Evolutionary conservation across 2,113 vertebrate genomes (phyloP).

Genomic region (Micromys minutus): DNA sequence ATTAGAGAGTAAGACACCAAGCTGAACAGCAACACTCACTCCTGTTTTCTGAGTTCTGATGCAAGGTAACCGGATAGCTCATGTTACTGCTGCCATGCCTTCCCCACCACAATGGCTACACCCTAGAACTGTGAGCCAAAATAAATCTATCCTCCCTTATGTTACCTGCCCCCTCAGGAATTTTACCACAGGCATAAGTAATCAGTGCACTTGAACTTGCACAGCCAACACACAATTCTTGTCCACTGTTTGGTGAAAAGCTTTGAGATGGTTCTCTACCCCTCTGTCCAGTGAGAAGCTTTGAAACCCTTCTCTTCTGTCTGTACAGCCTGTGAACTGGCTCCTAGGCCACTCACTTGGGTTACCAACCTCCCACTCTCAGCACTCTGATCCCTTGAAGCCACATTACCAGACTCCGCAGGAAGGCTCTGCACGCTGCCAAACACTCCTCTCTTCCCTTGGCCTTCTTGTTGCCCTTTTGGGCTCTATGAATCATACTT

Average conservation of each 20-base stretch:
- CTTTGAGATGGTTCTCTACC: neutral
- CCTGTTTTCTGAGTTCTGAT: neutral
- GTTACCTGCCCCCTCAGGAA: neutral
- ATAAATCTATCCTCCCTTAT: neutral
- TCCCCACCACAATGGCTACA: neutral
- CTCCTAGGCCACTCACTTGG: neutral
- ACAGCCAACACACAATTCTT: neutral
- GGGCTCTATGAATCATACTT: too few species aligned
- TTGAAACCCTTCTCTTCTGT: neutral
- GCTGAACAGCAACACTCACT: too few species aligned
- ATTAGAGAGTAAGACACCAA: neutral
- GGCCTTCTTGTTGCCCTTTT: neutral
- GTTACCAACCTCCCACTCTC: rapidly evolving
- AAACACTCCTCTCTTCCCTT: neutral
- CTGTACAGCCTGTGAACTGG: rapidly evolving
- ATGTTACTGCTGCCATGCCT: too few species aligned
- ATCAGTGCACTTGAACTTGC: neutral
- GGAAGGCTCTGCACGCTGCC: too few species aligned
- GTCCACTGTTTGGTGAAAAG: neutral
- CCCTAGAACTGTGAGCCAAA: neutral
- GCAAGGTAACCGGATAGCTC: neutral
- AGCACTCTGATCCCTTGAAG: neutral
- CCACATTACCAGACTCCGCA: rapidly evolving
- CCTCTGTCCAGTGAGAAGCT: rapidly evolving
- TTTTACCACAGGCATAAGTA: neutral